These are phyloP conservation scores for Sebastes kiyomatsui DNA, from an alignment of 2,797 vertebrate genomes.

Conservation along the genomic window DNA sequence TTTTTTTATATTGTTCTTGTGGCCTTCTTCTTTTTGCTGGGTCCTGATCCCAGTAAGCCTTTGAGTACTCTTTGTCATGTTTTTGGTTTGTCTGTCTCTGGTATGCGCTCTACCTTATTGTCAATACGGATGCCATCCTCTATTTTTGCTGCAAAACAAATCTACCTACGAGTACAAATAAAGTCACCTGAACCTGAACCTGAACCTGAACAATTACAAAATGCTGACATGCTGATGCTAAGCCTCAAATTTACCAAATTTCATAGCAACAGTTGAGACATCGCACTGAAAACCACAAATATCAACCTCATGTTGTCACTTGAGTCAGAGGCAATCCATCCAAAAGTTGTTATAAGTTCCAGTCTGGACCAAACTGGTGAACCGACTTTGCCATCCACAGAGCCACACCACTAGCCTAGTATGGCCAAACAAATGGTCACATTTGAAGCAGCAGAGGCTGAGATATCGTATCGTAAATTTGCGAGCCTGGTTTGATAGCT, in stretches of 20 bases:
- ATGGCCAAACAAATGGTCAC: neutral
- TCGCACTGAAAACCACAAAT: neutral
- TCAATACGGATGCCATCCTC: too few species aligned
- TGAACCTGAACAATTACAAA: neutral
- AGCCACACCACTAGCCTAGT: neutral
- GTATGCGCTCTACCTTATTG: too few species aligned
- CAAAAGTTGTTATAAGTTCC: neutral
- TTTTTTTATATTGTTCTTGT: too few species aligned
- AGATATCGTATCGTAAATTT: neutral
- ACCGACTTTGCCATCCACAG: neutral
- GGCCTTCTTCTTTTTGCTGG: too few species aligned
- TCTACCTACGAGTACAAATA: too few species aligned
- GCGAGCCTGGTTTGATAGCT: too few species aligned
- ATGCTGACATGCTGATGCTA: neutral
- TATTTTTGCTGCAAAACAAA: too few species aligned
- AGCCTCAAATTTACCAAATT: neutral
- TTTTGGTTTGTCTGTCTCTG: too few species aligned
- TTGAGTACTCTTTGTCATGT: too few species aligned
- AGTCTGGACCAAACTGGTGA: neutral
- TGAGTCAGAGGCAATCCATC: neutral
- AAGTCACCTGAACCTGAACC: too few species aligned
- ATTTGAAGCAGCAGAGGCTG: neutral
- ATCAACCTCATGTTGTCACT: neutral
- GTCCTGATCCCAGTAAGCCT: too few species aligned
- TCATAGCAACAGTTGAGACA: neutral